Base-by-base conservation (phyloP, 1,140 invertebrate species). In the Drosophila bocki region DNA sequence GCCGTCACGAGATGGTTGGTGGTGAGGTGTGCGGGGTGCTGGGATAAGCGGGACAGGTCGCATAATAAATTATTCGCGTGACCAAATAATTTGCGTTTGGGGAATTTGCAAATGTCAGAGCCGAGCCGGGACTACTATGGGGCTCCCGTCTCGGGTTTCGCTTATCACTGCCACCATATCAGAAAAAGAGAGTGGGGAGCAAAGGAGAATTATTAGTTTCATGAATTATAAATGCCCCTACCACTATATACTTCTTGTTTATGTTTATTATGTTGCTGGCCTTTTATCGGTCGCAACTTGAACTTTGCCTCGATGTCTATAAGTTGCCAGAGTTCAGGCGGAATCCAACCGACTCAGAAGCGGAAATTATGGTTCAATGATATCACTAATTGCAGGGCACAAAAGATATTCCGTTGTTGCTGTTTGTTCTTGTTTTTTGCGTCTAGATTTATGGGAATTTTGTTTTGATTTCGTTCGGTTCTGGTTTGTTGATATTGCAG, bases 41-140 rank as follows among this genome's bases (percentile, higher is more conserved):
- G 33, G 68, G 56, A 32, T 45, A 41, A 42, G 68, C 68, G 82
- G 64, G 72, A 78, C 62, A 75, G 80, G 80, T 88, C 78, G 78
- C 80, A 88, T 88, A 88, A 88, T 88, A 88, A 88, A 88, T 88
- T 88, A 88, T 90, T 88, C 84, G 85, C 85, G 85, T 88, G 85
- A 88, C 85, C 85, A 88, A 88, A 88, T 88, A 87, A 84, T 88
- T 88, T 88, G 84, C 85, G 75, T 71, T 84, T 69, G 63, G 76
- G 71, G 64, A 80, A 76, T 75, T 81, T 71, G 61, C 65, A 81
- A 80, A 67, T 75, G 67, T 76, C 67, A 76, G 53, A 53, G 42
- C 11, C 33, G n/a, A 11, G 32, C 60, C 29, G 35, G 65, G 58
- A 60, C 37, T 37, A 26, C 35, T 58, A 17, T 9, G 19, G 62